Evolutionary conservation across 2,113 vertebrate genomes (phyloP), one percentile per base, ranked within the genome.

Genomic region (Amia ocellicauda): DNA sequence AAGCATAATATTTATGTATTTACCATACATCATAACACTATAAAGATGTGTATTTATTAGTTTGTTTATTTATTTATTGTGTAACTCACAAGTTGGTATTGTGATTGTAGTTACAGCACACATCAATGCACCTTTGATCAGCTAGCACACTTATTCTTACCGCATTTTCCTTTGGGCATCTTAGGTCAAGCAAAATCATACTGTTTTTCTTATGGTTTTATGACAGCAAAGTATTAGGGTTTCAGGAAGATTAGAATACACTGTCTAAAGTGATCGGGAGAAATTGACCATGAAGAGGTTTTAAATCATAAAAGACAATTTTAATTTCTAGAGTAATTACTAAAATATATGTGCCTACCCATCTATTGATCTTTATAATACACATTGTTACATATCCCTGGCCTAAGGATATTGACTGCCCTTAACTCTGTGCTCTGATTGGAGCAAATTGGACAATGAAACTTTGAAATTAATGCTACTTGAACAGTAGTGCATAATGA

Each of bases 271-370:
- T 63, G 64, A 78, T 81, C 81, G 79, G 69, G 73, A 50, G 63
- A 79, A 83, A 85, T 77, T 84, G 77, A 83, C 67, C 53, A 69
- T 45, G 22, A 64, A 78, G 75, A 73, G 78, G 82, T 83, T 83
- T 86, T 85, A 80, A 85, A 82, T 82, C 82, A 75, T 74, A 78
- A 82, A 75, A 78, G 79, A 84, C 80, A 66, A 64, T 76, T 85
- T 82, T 80, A 83, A 85, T 85, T 85, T 83, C 79, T 82, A 72
- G 56, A 79, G 84, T 84, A 85, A 87, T 85, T 83, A 84, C 80
- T 83, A 67, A 84, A 86, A 86, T 84, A 83, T 83, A 84, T 80
- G 82, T 74, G 76, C 74, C 83, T 79, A 84, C 78, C 81, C 71
- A 67, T 78, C 64, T 80, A 88, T 83, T 80, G 86, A 86, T 85